Evolutionary conservation across 2,797 vertebrate genomes (phyloP), one percentile per base, ranked within the genome.

Genomic region (Pipistrellus kuhlii): DNA sequence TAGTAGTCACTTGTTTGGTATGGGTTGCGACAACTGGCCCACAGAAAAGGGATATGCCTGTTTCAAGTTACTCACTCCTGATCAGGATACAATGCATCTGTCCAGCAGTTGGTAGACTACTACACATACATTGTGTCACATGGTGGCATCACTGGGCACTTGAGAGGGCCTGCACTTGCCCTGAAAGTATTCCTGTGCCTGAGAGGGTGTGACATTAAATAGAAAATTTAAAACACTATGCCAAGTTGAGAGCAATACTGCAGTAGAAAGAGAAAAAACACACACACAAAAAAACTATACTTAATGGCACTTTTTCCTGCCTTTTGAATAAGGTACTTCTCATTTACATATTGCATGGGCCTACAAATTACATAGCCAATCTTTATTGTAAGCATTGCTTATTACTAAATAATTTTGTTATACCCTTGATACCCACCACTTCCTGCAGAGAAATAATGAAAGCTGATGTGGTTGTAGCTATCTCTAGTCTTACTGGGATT

Each of bases 341-440:
- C 20, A 71, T 84, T 90, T 84, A 88, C 55, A 88, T 94, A 85
- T 80, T 90, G 30, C 14, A 46, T 25, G 32, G 35, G 23, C 8
- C 68, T 85, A 76, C 71, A 88, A 95, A 90, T 90, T 83, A 78
- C 46, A 23, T 57, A 78, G 23, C n/a, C 46, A 85, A 21, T 92
- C 2, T 66, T 88, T 9, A 85, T 27, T 59, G 27, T 72, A 69
- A 93, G 41, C 44, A 71, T 51, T 73, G 8, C 85, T 15, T 55
- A 93, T 85, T 77, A 68, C 27, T 81, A 77, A 82, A 82, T 25
- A 48, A 90, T 76, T 88, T 85, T 62, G 12, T 8, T 95, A 84
- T 94, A 6, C n/a, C 25, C 44, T 78, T 77, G 27, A 78, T 21
- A 30, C 25, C 18, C 25, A 88, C 53, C 23, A 88, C 5, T 62